Percentiles rank a stretch among this genome's conserved stretches.
phyloP scores from a whole-genome alignment of 2,113 vertebrate genomes.

The Oceanodroma tethys region DNA sequence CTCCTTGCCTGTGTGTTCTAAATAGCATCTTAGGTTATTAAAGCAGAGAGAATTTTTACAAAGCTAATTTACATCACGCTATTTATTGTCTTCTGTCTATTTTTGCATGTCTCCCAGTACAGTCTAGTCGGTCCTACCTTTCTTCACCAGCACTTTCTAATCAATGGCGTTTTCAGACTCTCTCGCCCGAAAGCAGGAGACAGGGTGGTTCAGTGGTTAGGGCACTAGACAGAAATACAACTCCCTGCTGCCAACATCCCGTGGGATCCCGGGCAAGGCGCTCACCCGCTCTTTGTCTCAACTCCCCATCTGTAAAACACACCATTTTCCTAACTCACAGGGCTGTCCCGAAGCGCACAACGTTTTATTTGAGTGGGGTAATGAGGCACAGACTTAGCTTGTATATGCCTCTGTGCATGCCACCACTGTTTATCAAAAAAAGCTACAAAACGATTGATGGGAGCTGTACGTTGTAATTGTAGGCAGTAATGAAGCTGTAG shows the following conservation, averaged over 20 bases:
- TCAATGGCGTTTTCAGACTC: constrained; percentile 31
- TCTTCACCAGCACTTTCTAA: constrained; percentile 18
- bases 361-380: background rate
- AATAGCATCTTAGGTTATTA: background rate
- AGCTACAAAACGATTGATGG: background rate
- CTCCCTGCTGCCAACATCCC: background rate
- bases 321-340: background rate
- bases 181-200: constrained; percentile 13
- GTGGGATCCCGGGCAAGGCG: background rate
- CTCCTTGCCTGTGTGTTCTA: background rate
- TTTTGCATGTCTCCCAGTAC: constrained; percentile 49
- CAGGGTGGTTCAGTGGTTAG: constrained; percentile 1
- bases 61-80: background rate
- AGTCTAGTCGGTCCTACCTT: constrained; percentile 8
- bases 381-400: background rate
- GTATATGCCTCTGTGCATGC: background rate
- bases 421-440: background rate
- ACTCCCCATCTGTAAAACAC: background rate
- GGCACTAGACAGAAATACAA: background rate
- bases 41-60: background rate
- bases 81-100: background rate
- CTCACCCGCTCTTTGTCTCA: background rate
- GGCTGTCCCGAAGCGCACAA: background rate
- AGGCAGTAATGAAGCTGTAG: background rate
- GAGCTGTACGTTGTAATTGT: constrained; percentile 10